A percentile compares a stretch with the other conserved stretches of the same genome.
Evolutionary conservation across 2,888 invertebrate species (phyloP).

Genomic region (Choristoneura rosaceana): DNA sequence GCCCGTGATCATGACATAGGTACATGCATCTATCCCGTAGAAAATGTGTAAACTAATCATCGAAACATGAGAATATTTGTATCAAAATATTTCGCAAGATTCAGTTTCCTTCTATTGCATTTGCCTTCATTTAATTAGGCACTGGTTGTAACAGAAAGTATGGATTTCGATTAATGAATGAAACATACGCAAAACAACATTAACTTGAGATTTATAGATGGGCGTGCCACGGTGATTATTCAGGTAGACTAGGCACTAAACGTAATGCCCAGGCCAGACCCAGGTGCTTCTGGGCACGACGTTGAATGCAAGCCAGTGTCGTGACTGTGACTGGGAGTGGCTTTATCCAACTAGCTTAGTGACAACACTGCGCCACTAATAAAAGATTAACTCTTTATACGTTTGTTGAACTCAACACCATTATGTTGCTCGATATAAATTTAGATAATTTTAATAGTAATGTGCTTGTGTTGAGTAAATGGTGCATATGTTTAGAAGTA

Average conservation of each 20-base stretch:
- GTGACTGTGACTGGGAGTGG: slow-evolving; percentile 33
- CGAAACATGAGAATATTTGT: background rate
- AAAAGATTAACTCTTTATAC: background rate
- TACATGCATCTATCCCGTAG: no score
- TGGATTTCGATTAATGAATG: background rate
- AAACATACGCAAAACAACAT: background rate
- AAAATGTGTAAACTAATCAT: no score
- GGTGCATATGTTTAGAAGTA: no score
- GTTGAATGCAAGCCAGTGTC: slow-evolving; percentile 32
- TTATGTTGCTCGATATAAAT: background rate
- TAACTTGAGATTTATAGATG: slow-evolving; percentile 30
- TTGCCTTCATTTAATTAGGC: background rate
- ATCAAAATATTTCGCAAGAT: background rate
- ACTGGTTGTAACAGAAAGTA: background rate
- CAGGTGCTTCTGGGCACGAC: slow-evolving; percentile 40
- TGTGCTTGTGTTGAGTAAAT: no score
- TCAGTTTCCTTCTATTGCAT: background rate
- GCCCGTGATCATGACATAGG: no score
- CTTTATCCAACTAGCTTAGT: slow-evolving; percentile 14
- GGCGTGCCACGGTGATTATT: slow-evolving; percentile 26
- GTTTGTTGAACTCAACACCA: background rate
- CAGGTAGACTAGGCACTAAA: slow-evolving; percentile 23
- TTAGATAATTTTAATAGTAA: background rate
- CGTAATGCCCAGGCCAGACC: slow-evolving; percentile 21
- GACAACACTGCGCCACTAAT: slow-evolving; percentile 17